Evolutionary conservation across 2,113 vertebrate genomes (phyloP).

Genomic region (Dasyprocta punctata): DNA sequence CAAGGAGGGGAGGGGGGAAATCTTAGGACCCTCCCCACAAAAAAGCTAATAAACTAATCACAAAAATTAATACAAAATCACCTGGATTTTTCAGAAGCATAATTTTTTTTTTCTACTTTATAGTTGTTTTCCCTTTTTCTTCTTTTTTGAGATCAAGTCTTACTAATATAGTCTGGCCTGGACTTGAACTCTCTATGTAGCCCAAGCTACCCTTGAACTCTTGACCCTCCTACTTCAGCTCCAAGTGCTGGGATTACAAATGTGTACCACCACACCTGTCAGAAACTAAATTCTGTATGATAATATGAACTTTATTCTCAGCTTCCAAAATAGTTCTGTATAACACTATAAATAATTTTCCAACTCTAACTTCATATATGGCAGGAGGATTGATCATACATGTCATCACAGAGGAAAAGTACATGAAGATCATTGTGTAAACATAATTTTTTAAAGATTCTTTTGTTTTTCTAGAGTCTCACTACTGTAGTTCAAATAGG

Average conservation of each 20-base stretch:
- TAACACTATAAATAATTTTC: not conserved
- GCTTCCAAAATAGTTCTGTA: not conserved
- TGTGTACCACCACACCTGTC: not conserved
- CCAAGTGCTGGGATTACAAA: not conserved
- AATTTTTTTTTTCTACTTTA: not conserved
- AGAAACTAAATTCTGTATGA: not conserved
- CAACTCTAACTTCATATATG: not conserved
- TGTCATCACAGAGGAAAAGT: not conserved
- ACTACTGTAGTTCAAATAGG: not conserved
- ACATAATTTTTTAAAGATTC: not conserved
- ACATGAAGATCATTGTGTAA: not conserved
- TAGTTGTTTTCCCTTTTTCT: not conserved
- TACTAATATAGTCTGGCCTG: not conserved
- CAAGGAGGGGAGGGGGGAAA: not conserved
- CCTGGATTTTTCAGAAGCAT: not conserved
- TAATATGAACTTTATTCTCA: not conserved
- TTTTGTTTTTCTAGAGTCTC: not conserved
- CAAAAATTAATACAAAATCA: not conserved
- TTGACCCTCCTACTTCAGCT: not conserved
- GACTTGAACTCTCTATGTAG: not conserved
- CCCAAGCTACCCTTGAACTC: not conserved
- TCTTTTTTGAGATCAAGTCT: not conserved
- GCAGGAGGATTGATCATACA: not conserved
- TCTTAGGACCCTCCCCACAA: not conserved
- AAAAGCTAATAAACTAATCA: not conserved